A percentile compares a stretch with the other conserved stretches of the same genome.
Conservation (phyloP, 2,113 vertebrate genomes). For the Gopherus flavomarginatus region DNA sequence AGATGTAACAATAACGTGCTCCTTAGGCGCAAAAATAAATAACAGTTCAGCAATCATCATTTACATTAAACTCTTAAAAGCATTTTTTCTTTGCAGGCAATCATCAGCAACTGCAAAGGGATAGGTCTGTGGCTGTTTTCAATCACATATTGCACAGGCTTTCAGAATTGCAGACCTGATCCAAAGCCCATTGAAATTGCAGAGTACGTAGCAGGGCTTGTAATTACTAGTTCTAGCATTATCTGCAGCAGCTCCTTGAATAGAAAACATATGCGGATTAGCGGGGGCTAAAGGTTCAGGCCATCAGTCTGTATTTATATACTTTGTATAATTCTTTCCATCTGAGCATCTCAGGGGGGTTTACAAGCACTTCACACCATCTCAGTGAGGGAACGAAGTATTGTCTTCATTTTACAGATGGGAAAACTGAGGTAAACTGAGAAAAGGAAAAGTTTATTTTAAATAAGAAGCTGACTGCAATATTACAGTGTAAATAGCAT, state of each 20-base stretch:
- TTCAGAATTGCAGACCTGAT: neutral
- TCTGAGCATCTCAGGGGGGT: rapidly evolving
- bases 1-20: neutral
- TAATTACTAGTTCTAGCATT: neutral
- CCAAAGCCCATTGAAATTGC: neutral
- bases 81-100: neutral
- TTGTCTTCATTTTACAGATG: neutral
- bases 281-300: neutral
- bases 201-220: neutral
- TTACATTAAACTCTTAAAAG: neutral
- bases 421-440: rapidly evolving
- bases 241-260: neutral
- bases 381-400: rapidly evolving
- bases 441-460: neutral
- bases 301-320: rapidly evolving
- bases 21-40: neutral
- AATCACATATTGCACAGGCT: neutral
- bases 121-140: neutral
- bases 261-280: neutral
- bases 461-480: neutral
- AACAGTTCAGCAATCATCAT: neutral
- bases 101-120: neutral
- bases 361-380: rapidly evolving
- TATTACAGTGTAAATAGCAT: neutral
- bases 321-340: rapidly evolving